phyloP scores from a whole-genome alignment of 2,888 invertebrate genomes.

The Ceriagrion tenellum region DNA sequence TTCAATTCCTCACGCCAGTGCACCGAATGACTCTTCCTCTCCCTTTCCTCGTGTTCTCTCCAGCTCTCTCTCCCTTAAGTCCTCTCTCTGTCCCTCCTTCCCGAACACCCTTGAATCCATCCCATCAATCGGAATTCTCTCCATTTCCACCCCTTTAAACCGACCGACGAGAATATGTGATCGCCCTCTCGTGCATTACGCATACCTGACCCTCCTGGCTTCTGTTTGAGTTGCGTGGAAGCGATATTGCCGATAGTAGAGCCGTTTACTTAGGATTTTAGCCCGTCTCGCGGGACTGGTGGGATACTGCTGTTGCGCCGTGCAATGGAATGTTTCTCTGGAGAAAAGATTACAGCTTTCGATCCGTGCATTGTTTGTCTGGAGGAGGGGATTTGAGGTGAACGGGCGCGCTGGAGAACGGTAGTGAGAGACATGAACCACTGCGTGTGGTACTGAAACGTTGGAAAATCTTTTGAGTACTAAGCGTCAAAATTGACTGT shows the following conservation, averaged over 20 bases:
- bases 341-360: not conserved
- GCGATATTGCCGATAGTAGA: not conserved
- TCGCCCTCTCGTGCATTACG: not conserved
- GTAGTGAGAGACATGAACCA: not conserved
- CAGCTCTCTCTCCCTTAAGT: too few species aligned
- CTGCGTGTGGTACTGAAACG: too few species aligned
- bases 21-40: slow-evolving; percentile 5
- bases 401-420: not conserved
- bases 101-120: too few species aligned
- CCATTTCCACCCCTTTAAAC: not conserved
- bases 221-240: not conserved
- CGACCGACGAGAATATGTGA: not conserved
- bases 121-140: not conserved
- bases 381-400: not conserved
- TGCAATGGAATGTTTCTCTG: not conserved
- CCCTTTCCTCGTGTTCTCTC: not conserved
- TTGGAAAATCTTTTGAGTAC: too few species aligned
- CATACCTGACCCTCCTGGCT: not conserved
- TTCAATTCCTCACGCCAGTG: slow-evolving; percentile 26
- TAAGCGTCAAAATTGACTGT: too few species aligned
- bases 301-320: not conserved
- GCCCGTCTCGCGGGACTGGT: not conserved
- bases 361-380: not conserved
- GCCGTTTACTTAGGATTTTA: not conserved
- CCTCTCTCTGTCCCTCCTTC: too few species aligned